Conservation (phyloP, 2,113 vertebrate species). For the Narcine bancroftii region DNA sequence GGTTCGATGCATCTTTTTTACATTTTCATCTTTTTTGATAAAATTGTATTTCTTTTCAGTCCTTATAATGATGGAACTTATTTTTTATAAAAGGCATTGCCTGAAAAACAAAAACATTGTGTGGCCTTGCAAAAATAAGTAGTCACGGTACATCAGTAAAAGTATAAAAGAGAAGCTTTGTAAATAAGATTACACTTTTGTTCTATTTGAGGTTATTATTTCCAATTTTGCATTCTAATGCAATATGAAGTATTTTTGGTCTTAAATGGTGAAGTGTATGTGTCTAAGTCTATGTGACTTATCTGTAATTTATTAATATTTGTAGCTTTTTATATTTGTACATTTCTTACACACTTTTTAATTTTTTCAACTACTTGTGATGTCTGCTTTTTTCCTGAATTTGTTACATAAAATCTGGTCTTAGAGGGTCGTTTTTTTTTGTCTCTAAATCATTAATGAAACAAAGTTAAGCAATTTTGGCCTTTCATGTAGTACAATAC, state of each 20-base stretch:
- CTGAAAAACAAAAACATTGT: slow-evolving; percentile 74
- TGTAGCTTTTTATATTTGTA: slow-evolving; percentile 99
- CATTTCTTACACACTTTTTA: slow-evolving; percentile 92
- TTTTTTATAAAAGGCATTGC: slow-evolving; percentile 64
- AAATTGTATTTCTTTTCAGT: slow-evolving; percentile 15
- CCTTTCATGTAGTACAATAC: slow-evolving; percentile 22
- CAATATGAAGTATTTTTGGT: slow-evolving; percentile 86
- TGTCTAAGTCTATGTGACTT: slow-evolving; percentile 74
- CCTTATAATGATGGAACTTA: slow-evolving; percentile 28
- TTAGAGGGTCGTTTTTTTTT: neutral
- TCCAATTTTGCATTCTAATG: slow-evolving; percentile 76
- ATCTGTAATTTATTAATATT: slow-evolving; percentile 99
- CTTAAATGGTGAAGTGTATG: slow-evolving; percentile 99
- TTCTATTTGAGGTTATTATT: slow-evolving; percentile 79
- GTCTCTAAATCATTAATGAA: neutral
- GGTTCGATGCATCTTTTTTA: slow-evolving; percentile 11
- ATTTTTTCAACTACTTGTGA: slow-evolving; percentile 76
- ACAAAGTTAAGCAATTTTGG: slow-evolving; percentile 16
- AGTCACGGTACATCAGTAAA: slow-evolving; percentile 29
- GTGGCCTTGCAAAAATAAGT: slow-evolving; percentile 36
- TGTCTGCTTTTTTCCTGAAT: slow-evolving; percentile 45
- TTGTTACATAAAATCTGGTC: slow-evolving; percentile 34
- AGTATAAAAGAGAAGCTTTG: slow-evolving; percentile 1
- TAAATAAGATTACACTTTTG: slow-evolving; percentile 35
- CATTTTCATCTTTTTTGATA: slow-evolving; percentile 16